Evolutionary conservation across 1,140 invertebrate species (phyloP).

Genomic region (Planococcus citri): DNA sequence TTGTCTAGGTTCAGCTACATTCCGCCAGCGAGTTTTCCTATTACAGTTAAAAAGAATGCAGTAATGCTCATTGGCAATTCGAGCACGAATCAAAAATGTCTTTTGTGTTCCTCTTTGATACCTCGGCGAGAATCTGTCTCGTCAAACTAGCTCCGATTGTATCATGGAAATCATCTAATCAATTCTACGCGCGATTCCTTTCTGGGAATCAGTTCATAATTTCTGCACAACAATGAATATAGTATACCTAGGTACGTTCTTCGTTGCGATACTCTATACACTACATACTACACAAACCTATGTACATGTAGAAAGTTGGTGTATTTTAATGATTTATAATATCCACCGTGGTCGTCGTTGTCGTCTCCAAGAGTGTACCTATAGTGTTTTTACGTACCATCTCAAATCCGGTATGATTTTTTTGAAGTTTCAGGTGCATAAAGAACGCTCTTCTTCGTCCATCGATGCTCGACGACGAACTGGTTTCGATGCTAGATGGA

Average conservation of each 20-base stretch:
- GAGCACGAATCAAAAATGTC: constrained; percentile 2
- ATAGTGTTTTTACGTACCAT: too few species aligned
- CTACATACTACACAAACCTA: too few species aligned
- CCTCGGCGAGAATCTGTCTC: constrained; percentile 5
- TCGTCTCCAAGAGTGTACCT: too few species aligned
- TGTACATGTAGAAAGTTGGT: background rate
- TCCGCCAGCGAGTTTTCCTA: background rate
- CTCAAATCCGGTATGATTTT: too few species aligned
- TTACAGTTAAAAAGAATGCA: constrained; percentile 7
- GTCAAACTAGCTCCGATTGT: constrained; percentile 6
- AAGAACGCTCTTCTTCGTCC: too few species aligned
- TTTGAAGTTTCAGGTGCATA: too few species aligned
- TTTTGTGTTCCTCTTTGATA: constrained; percentile 7
- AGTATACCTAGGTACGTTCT: too few species aligned
- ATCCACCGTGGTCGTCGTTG: too few species aligned
- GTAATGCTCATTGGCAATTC: background rate
- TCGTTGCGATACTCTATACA: too few species aligned
- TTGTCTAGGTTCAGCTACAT: background rate
- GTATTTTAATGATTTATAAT: background rate
- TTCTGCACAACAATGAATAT: background rate
- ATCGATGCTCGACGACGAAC: too few species aligned
- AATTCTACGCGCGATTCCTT: constrained; percentile 6
- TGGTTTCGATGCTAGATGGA: too few species aligned
- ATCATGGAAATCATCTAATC: constrained; percentile 3
- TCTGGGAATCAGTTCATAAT: constrained; percentile 6